Conservation (phyloP, 1,140 invertebrate genomes). For the Zeugodacus cucurbitae region DNA sequence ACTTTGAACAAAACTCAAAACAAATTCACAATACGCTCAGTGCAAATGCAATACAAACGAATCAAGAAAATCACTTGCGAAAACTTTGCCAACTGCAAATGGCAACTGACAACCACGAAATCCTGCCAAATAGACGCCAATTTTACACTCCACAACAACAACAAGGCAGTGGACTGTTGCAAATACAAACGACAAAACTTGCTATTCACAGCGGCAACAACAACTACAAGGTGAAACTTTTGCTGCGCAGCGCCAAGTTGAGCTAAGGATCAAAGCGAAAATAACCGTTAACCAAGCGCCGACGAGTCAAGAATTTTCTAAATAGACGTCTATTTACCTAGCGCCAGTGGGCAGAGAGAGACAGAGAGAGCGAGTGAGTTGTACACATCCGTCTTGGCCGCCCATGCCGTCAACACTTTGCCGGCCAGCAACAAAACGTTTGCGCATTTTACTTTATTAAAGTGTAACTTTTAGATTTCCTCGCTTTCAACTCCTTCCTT, state of each 20-base stretch:
- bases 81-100: not conserved
- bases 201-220: not conserved
- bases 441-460: conserved; percentile 25
- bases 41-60: not conserved
- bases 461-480: conserved; percentile 22
- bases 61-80: not conserved
- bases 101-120: conserved; percentile 10
- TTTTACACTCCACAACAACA: not conserved
- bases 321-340: not conserved
- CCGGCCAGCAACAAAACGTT: not conserved
- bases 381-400: not conserved
- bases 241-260: not conserved
- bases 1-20: not conserved
- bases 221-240: not conserved
- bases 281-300: not conserved
- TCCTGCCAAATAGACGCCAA: conserved; percentile 15
- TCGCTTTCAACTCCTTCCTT: not conserved
- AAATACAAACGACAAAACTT: not conserved
- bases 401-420: not conserved
- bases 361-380: no score
- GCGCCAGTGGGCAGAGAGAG: not conserved
- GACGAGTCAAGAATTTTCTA: not conserved
- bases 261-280: not conserved
- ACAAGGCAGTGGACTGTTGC: not conserved
- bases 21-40: not conserved